A percentile compares a stretch with the other conserved stretches of the same genome.
Evolutionary conservation across 2,113 vertebrate genomes (phyloP).

Genomic region (Condylura cristata): DNA sequence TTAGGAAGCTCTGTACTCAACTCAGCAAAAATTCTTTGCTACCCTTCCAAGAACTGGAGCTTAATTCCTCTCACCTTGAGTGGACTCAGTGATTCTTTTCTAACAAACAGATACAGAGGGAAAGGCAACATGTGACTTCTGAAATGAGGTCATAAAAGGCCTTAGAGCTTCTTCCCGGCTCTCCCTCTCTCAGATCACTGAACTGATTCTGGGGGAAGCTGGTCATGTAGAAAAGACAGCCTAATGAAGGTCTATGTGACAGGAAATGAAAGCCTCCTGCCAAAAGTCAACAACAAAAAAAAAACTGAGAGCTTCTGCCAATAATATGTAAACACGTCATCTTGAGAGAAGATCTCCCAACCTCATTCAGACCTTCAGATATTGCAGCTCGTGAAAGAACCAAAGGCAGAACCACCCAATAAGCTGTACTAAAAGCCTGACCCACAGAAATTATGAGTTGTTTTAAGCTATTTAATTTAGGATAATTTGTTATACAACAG

Average conservation of each 20-base stretch:
- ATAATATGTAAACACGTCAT: neutral
- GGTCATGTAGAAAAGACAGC: neutral
- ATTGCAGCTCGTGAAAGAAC: neutral
- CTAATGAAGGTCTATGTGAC: neutral
- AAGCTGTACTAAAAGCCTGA: neutral
- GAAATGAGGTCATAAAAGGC: neutral
- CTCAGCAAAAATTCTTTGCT: slow-evolving; percentile 29
- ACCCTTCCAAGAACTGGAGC: neutral
- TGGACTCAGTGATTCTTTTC: neutral
- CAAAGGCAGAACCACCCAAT: neutral
- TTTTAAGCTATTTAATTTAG: neutral
- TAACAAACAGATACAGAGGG: neutral
- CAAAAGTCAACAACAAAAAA: neutral
- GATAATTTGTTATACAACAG: neutral
- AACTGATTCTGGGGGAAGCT: neutral
- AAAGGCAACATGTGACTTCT: neutral
- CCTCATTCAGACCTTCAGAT: neutral
- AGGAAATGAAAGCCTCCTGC: neutral
- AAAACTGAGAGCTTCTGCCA: neutral
- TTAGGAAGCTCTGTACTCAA: neutral
- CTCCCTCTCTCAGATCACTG: neutral
- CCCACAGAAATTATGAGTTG: neutral
- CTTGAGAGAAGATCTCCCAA: neutral
- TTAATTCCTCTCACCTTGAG: neutral
- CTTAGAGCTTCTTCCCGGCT: neutral